Evolutionary conservation across 2,888 invertebrate species (phyloP).

Genomic region (Euplagia quadripunctaria): DNA sequence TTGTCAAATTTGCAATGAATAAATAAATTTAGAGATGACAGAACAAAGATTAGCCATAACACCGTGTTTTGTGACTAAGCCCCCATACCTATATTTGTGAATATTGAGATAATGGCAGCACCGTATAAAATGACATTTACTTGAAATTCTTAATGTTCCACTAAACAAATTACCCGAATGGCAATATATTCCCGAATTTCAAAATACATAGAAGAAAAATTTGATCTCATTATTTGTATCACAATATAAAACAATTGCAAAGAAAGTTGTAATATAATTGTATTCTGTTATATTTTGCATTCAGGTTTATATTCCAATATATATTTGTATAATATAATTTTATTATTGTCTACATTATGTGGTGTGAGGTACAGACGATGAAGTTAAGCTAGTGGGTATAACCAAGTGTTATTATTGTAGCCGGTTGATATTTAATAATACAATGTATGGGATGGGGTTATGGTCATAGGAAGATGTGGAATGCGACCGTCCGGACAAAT

Average conservation of each 20-base stretch:
- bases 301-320: slow-evolving; percentile 48
- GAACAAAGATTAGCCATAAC: slow-evolving; percentile 84
- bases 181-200: slow-evolving; percentile 52
- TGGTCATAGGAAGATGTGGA: slow-evolving; percentile 36
- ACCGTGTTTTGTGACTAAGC: slow-evolving; percentile 83
- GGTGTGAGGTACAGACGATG: slow-evolving; percentile 79
- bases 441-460: slow-evolving; percentile 30
- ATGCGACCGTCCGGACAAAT: slow-evolving; percentile 16
- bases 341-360: slow-evolving; percentile 68
- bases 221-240: neutral
- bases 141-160: slow-evolving; percentile 55
- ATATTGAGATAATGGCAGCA: slow-evolving; percentile 80
- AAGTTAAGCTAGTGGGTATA: slow-evolving; percentile 68
- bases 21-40: slow-evolving; percentile 72
- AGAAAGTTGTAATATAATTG: neutral
- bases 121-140: slow-evolving; percentile 79
- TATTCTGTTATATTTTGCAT: slow-evolving; percentile 10
- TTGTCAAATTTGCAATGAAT: slow-evolving; percentile 55
- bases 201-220: neutral
- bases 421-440: slow-evolving; percentile 51
- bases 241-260: neutral
- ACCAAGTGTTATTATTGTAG: slow-evolving; percentile 61
- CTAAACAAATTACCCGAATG: slow-evolving; percentile 65
- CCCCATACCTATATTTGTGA: slow-evolving; percentile 79
- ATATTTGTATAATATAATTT: slow-evolving; percentile 52